Base-by-base conservation (phyloP, 2,113 vertebrate species). In the Phrynosoma blainvillii region DNA sequence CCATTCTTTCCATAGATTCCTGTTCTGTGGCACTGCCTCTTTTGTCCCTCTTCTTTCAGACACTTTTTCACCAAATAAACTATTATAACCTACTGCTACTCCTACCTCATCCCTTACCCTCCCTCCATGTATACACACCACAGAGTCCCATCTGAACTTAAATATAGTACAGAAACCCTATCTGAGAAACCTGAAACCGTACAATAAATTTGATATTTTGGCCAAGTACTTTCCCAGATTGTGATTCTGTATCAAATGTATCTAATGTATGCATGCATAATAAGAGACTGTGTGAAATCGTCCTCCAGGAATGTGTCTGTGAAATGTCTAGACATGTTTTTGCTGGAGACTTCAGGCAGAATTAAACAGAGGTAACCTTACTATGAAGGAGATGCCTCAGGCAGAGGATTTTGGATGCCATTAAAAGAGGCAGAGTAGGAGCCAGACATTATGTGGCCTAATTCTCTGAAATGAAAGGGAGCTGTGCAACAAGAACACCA, bases 281-380 rank as follows among this genome's bases (percentile, higher is more conserved):
- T 79, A 52, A 54, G 27, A 30, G 47, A 14, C 77, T 30, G 25
- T 16, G 11, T 30, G 77, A 25, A 79, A 47, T 27, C 12, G 30
- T 47, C 47, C 12, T 14, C 62, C 32, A 23, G 21, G 32, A 68
- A 66, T 68, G 40, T 68, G 25, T 42, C 23, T 47, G 80, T 30
- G 80, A 82, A 42, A 82, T 40, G 79, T 36, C 59, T 81, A 81
- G 79, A 65, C 79, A 81, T 32, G 79, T 36, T 62, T 32, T 52
- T 25, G 2, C 47, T 54, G 2, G 1, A 54, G 76, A 27, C 76
- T n/a, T 54, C 47, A 65, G 32, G 56, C 54, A 80, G 54, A 54
- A 30, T n/a, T 21, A 80, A n/a, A 56, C 79, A 62, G 18, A 81
- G 56, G n/a, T 56, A 79, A 27, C 47, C 40, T 78, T 78, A 78